A percentile compares a stretch with the other conserved stretches of the same genome.
Conservation (phyloP, 2,113 vertebrate species). For the Calonectris borealis region DNA sequence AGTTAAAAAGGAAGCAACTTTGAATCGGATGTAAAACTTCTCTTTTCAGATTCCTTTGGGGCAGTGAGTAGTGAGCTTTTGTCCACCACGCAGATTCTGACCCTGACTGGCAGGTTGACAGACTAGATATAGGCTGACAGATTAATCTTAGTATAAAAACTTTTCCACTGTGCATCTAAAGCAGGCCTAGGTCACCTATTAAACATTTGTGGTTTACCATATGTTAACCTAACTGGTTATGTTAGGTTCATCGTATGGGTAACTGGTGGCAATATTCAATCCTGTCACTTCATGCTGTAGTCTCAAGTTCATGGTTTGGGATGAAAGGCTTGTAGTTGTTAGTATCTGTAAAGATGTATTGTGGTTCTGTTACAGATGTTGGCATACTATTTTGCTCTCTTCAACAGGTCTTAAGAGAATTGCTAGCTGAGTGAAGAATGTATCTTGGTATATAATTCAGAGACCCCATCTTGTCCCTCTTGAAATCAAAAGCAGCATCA, state of each 20-base stretch:
- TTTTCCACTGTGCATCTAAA: background rate
- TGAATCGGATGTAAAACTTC: background rate
- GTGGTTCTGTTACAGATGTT: background rate
- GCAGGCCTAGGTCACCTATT: background rate
- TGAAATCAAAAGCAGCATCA: background rate
- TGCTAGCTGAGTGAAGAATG: background rate
- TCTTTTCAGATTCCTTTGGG: background rate
- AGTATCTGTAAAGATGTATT: background rate
- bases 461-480: background rate
- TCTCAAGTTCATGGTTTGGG: background rate
- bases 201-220: fast-evolving
- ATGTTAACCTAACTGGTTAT: background rate
- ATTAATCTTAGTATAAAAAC: background rate
- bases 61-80: background rate
- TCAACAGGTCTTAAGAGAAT: background rate
- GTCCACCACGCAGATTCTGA: fast-evolving
- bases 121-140: background rate
- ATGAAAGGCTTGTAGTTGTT: background rate
- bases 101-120: background rate
- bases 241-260: background rate
- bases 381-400: fast-evolving
- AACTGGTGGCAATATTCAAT: background rate
- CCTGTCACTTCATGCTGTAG: background rate
- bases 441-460: background rate
- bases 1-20: background rate